A percentile compares a stretch with the other conserved stretches of the same genome.
Evolutionary conservation across 2,888 invertebrate genomes (phyloP).

Genomic region (Orchesella flavescens): DNA sequence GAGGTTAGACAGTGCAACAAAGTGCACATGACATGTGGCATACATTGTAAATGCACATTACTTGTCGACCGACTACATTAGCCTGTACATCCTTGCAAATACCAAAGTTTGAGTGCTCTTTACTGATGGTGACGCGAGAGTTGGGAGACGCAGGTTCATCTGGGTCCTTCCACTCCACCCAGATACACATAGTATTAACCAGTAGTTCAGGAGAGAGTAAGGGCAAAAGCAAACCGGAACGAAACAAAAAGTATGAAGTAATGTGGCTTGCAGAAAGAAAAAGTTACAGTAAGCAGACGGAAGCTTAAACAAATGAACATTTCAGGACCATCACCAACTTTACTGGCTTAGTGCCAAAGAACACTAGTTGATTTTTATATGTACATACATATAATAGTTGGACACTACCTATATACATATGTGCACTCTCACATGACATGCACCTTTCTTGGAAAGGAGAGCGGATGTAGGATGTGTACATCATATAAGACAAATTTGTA

Average conservation of each 20-base stretch:
- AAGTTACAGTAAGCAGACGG: neutral
- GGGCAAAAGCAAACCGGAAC: no score
- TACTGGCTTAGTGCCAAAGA: constrained; percentile 40
- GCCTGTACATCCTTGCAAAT: neutral
- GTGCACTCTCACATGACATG: neutral
- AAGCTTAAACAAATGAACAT: constrained; percentile 8
- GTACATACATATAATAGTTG: neutral
- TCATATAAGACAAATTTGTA: neutral
- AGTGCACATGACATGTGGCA: constrained; percentile 15
- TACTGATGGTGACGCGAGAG: neutral
- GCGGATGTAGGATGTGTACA: neutral
- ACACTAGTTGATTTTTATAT: constrained; percentile 37
- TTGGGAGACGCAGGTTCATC: neutral
- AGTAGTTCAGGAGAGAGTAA: neutral
- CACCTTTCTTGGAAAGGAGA: neutral
- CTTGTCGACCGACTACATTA: neutral
- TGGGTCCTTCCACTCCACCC: neutral
- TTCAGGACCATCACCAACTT: constrained; percentile 31
- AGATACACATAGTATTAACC: neutral
- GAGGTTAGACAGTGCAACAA: constrained; percentile 8
- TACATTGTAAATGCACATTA: neutral
- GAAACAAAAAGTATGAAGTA: neutral
- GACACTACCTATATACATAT: neutral
- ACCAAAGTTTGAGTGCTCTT: constrained; percentile 8
- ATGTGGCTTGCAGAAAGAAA: neutral